Base-by-base conservation (phyloP, 2,888 invertebrate species). In the Brenthis hecate region DNA sequence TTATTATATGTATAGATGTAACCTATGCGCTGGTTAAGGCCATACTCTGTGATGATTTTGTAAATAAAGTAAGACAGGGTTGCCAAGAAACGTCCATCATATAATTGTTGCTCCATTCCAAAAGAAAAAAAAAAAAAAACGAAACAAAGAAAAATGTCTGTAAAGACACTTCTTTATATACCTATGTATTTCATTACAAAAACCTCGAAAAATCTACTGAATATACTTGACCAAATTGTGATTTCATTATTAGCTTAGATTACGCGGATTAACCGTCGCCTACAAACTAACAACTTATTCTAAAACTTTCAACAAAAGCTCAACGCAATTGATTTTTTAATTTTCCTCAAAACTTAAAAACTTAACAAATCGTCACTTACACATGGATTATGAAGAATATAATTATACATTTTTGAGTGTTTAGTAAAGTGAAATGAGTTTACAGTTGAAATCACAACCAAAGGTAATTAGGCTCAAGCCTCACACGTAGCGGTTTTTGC, bases 381-480 rank as follows among this genome's bases (percentile, higher is more conserved):
- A 43, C 58, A 65, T 19, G 73, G 75, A 76, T 77, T 77, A 76
- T 19, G 73, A 74, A 80, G 77, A 79, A 78, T 71, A 67, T 53
- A 50, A 51, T 74, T 72, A 75, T 78, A 78, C 73, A 71, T 63
- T 68, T 70, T 68, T 56, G 68, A 72, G 73, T 75, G 74, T 76
- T 79, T 79, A 78, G 74, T 43, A 65, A 75, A 73, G 74, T 66
- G 80, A 78, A 81, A 80, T 74, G 69, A 73, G 68, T 79, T 79
- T 75, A 81, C 82, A 80, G 77, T 76, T 76, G 79, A 80, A 73
- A 74, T 76, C 75, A 79, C 75, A 75, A 72, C 77, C 76, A 79
- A 76, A 72, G 77, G 77, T 81, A 83, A 84, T 84, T 82, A 82
- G 36, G 36, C 36, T 43, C 56, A 65, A 71, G 63, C 73, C 51